phyloP scores from a whole-genome alignment of 2,888 invertebrate genomes.

The Ophion costatus region DNA sequence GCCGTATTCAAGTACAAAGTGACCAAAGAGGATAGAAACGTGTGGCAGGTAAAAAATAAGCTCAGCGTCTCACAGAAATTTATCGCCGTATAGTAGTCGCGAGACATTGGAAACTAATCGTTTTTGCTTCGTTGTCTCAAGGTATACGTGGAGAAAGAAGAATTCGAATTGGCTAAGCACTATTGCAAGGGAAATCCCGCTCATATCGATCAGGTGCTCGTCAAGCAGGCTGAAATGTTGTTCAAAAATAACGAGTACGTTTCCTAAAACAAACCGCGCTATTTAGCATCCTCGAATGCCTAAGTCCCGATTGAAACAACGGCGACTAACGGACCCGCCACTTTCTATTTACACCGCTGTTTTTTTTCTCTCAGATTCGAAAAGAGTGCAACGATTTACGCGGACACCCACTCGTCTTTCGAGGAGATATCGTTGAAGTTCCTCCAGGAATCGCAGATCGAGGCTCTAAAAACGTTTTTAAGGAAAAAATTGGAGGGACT shows the following conservation, averaged over 20 bases:
- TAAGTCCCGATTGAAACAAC: neutral
- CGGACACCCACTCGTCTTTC: conserved; percentile 95
- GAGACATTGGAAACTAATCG: neutral
- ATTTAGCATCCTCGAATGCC: neutral
- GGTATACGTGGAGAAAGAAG: conserved; percentile 93
- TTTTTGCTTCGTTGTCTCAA: conserved; percentile 66
- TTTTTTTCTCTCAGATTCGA: conserved; percentile 85
- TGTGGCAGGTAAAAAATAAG: conserved; percentile 87
- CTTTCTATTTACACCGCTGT: neutral
- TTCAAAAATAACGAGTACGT: conserved; percentile 90
- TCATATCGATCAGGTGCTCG: conserved; percentile 92
- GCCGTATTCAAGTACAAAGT: conserved; percentile 94
- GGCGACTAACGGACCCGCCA: too few relatives aligned
- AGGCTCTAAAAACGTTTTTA: conserved; percentile 95
- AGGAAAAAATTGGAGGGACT: conserved; percentile 91
- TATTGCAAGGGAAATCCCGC: conserved; percentile 93
- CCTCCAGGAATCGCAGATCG: conserved; percentile 91
- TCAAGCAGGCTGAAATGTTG: conserved; percentile 94
- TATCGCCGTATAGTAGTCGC: neutral
- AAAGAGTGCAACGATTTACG: conserved; percentile 94
- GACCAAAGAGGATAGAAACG: conserved; percentile 92
- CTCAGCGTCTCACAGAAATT: neutral
- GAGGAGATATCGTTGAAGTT: conserved; percentile 98
- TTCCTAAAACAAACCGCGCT: neutral
- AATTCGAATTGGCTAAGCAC: conserved; percentile 94